Conservation (phyloP, 2,888 invertebrate species). For the Gastracanthus pulcherrimus region DNA sequence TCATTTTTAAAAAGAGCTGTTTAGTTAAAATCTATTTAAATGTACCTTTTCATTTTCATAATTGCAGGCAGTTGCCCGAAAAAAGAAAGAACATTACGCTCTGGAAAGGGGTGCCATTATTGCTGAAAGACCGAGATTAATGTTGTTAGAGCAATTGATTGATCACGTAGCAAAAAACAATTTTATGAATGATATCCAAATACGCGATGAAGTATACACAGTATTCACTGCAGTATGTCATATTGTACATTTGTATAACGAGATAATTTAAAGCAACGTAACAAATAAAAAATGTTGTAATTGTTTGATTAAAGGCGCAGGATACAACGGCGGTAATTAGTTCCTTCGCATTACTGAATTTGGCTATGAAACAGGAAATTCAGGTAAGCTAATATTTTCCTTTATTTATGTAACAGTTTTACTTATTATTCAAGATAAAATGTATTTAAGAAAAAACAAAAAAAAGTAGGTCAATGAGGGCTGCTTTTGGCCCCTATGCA, state of each 20-base stretch:
- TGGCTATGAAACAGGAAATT: constrained; percentile 61
- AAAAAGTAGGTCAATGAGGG: no score
- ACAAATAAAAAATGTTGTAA: not conserved
- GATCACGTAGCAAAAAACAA: constrained; percentile 51
- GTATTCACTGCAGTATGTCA: constrained; percentile 62
- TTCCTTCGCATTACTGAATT: constrained; percentile 60
- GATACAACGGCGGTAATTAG: constrained; percentile 61
- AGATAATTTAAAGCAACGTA: not conserved
- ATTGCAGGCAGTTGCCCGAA: constrained; percentile 56
- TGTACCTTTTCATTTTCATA: not conserved
- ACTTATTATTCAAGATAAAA: no score
- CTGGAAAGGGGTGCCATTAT: constrained; percentile 41
- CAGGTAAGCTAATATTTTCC: constrained; percentile 52
- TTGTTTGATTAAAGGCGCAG: constrained; percentile 57
- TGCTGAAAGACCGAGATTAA: constrained; percentile 56
- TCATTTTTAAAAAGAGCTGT: no score
- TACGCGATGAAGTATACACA: constrained; percentile 62
- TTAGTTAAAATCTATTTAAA: not conserved
- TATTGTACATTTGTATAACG: not conserved
- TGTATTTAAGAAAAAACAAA: no score
- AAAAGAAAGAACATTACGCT: constrained; percentile 60
- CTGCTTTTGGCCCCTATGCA: no score
- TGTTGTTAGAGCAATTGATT: constrained; percentile 58
- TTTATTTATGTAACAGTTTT: no score
- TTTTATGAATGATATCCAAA: constrained; percentile 47